Conservation (phyloP, 2,888 invertebrate genomes). For the Uloborus plumipes region DNA sequence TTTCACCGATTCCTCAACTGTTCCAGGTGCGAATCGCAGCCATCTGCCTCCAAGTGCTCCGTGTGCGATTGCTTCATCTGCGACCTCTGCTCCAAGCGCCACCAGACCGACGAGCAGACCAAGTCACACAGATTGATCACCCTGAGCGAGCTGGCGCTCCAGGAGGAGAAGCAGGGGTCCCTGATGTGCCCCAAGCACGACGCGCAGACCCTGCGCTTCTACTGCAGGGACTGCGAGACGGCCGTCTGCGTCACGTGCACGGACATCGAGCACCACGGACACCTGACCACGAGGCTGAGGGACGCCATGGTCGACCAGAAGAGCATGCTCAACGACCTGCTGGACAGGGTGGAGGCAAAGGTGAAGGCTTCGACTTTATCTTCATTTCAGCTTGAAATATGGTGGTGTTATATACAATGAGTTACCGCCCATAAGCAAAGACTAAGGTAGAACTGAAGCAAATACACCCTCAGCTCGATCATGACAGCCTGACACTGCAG, state of each 20-base stretch:
- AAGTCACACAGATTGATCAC: conserved; percentile 67
- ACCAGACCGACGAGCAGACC: conserved; percentile 65
- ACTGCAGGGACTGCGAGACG: conserved; percentile 74
- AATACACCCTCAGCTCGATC: too few relatives aligned
- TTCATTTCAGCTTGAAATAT: too few relatives aligned
- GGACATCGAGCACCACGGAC: conserved; percentile 73
- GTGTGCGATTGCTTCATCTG: conserved; percentile 70
- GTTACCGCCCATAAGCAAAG: too few relatives aligned
- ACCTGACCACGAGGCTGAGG: conserved; percentile 71
- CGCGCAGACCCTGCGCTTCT: conserved; percentile 71
- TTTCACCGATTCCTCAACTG: too few relatives aligned
- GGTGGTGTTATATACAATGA: too few relatives aligned
- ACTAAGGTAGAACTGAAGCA: too few relatives aligned
- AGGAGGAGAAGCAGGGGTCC: conserved; percentile 66
- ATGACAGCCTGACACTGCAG: too few relatives aligned
- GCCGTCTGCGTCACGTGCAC: conserved; percentile 74
- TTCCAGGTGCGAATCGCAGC: conserved; percentile 67
- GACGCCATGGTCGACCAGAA: conserved; percentile 73
- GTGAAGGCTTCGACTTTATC: conserved; percentile 17
- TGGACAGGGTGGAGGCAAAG: conserved; percentile 69
- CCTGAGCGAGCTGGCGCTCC: conserved; percentile 68
- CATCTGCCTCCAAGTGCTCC: conserved; percentile 69
- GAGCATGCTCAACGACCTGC: conserved; percentile 68
- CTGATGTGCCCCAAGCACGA: conserved; percentile 71
- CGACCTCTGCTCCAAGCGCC: conserved; percentile 69